Conservation (phyloP, 1,140 invertebrate species). For the Rhagoletis zephyria region DNA sequence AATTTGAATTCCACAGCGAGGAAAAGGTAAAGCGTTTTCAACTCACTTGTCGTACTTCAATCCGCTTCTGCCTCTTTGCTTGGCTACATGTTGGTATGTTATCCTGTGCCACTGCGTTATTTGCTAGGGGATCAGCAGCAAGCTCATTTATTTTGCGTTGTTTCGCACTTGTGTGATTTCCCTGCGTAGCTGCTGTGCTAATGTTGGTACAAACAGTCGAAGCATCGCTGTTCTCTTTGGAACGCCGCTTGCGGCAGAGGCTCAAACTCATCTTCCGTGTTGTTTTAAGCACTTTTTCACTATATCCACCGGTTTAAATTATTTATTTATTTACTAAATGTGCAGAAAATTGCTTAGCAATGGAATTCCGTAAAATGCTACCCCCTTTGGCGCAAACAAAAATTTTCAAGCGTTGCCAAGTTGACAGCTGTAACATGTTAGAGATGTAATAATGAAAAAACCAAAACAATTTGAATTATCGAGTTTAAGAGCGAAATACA, state of each 20-base stretch:
- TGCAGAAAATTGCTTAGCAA: neutral
- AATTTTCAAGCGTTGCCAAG: too few species aligned
- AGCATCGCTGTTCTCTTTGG: neutral
- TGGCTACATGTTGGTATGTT: neutral
- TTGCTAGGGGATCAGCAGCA: neutral
- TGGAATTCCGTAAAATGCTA: neutral
- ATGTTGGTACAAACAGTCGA: neutral
- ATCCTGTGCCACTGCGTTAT: neutral
- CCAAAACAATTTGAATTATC: too few species aligned
- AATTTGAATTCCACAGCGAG: neutral
- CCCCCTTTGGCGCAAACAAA: slow-evolving; percentile 5
- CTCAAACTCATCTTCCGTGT: slow-evolving; percentile 1
- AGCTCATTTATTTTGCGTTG: neutral
- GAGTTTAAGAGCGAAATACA: too few species aligned
- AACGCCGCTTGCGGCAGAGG: slow-evolving; percentile 8
- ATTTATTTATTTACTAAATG: neutral
- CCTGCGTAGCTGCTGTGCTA: neutral
- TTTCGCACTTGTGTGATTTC: neutral
- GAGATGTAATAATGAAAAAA: too few species aligned
- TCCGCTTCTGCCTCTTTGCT: neutral
- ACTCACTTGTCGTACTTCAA: neutral
- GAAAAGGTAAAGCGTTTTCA: neutral
- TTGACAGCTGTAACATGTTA: too few species aligned
- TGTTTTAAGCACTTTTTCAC: neutral
- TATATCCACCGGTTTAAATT: neutral